Evolutionary conservation across 2,888 invertebrate genomes (phyloP), one percentile per base, ranked within the genome.

Genomic region (Eilema depressum): DNA sequence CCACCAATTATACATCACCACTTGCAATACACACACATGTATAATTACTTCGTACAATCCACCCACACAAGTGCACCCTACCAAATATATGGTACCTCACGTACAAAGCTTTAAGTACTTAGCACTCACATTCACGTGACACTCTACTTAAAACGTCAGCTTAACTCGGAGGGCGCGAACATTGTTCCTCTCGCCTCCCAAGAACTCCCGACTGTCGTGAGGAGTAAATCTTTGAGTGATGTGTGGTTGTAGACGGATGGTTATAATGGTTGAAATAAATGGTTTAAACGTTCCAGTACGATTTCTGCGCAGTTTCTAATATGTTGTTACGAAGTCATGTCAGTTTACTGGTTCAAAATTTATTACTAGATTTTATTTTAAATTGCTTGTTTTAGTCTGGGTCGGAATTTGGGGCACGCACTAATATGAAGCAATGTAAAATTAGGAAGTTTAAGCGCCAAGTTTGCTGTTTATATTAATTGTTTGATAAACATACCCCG

Each of bases 111-210:
- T 69, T 56, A 59, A 69, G 66, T 66, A 63, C 72, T 72, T 72
- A 72, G 61, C 53, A 41, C 72, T 69, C 62, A 20, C 63, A 62
- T 66, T 63, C 63, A 66, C 33, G 41, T 69, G 71, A 72, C 71
- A 68, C 47, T 61, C 26, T 71, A 71, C 71, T 72, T 72, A 69
- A 66, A 69, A 69, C 53, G 72, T 72, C 72, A 69, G 72, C 69
- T 71, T 71, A 72, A 66, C 25, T 59, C 30, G 17, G 65, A 63
- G 71, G 62, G 68, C 65, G 68, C 61, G 57, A 62, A 69, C 72
- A 72, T 66, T 69, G 72, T 72, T 66, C 68, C 37, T 63, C 28
- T 61, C 26, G 20, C 37, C 17, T 1, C 41, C 57, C 28, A 63
- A 71, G 65, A 71, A 14, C 56, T 68, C 41, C 23, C 47, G 59